phyloP scores from a whole-genome alignment of 2,113 vertebrate genomes.

The Mionectes macconnelli region DNA sequence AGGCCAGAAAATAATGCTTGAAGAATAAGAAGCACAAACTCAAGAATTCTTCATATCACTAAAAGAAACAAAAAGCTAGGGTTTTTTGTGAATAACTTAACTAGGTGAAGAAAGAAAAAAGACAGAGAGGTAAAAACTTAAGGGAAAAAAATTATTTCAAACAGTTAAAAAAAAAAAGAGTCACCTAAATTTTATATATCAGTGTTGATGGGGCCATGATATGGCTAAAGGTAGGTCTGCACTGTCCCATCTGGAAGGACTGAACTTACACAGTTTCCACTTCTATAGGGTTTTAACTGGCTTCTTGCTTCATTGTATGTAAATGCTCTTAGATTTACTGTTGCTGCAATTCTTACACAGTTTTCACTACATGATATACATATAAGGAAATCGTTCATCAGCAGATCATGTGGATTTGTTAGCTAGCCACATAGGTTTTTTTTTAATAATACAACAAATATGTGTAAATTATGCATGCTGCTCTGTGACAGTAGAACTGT shows the following conservation, averaged over 20 bases:
- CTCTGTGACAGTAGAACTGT: neutral
- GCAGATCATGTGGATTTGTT: neutral
- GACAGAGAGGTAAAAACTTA: neutral
- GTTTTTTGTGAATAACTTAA: neutral
- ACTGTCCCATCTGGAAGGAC: neutral
- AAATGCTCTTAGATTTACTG: neutral
- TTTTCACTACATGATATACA: neutral
- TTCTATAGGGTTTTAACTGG: neutral
- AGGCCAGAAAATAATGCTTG: neutral
- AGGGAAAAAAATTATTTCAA: neutral
- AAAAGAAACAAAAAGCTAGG: neutral
- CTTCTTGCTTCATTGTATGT: neutral
- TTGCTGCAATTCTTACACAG: neutral
- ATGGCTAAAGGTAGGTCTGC: neutral
- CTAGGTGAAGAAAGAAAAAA: neutral
- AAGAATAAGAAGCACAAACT: neutral
- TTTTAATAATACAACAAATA: neutral
- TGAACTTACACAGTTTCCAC: neutral
- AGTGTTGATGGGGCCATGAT: neutral
- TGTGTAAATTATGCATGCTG: neutral
- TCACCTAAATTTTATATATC: neutral
- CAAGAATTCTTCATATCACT: neutral
- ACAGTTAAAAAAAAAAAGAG: neutral
- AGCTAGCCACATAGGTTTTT: neutral
- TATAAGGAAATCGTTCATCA: neutral